phyloP scores from a whole-genome alignment of 2,888 invertebrate species.

The Dysmachus trigonus region DNA sequence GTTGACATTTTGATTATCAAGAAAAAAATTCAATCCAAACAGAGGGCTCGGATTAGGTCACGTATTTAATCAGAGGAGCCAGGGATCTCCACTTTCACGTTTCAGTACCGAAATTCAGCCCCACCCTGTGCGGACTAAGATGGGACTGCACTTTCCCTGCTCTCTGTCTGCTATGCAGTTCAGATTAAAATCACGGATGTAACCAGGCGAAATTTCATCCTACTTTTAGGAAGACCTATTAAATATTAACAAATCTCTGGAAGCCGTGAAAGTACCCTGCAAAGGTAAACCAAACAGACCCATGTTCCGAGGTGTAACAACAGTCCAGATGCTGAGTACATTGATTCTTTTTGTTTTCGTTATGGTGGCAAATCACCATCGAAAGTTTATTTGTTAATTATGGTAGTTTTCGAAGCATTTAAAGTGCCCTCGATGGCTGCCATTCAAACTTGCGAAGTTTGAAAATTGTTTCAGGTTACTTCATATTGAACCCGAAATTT shows the following conservation, averaged over 20 bases:
- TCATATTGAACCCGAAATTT: neutral
- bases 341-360: neutral
- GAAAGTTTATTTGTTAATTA: conserved; percentile 25
- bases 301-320: neutral
- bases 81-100: neutral
- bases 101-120: neutral
- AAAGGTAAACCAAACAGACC: neutral
- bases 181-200: conserved; percentile 11
- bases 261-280: neutral
- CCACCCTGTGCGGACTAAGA: neutral
- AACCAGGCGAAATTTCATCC: neutral
- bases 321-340: neutral
- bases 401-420: conserved; percentile 9
- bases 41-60: conserved; percentile 6
- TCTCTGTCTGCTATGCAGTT: neutral
- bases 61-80: conserved; percentile 23
- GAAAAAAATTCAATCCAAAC: neutral
- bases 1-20: conserved; percentile 36
- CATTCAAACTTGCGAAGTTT: neutral
- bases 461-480: neutral
- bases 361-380: neutral
- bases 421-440: neutral
- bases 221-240: conserved; percentile 29
- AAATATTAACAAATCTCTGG: conserved; percentile 20
- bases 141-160: neutral